Percentiles rank a stretch among this genome's conserved stretches.
Conservation (phyloP, 53 echinoderm and acorn worm species). For the Astropecten irregularis region DNA sequence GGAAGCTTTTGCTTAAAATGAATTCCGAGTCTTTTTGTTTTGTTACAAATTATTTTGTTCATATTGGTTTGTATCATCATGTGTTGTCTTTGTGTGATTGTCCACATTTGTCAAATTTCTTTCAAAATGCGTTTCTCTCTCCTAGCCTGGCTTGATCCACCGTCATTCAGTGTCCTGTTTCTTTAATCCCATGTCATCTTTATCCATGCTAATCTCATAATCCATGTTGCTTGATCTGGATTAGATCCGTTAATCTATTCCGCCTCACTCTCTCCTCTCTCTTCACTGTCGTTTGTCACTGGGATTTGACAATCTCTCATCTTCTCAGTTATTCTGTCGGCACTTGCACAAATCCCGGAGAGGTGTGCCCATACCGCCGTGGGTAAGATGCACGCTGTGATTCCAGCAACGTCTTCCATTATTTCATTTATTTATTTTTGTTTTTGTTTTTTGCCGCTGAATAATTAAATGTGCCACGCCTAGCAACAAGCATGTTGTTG, state of each 20-base stretch:
- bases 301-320: not conserved
- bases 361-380: conserved; percentile 56
- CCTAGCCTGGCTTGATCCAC: not conserved
- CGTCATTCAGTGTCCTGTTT: too few species aligned
- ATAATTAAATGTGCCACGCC: too few species aligned
- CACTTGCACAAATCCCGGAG: conserved; percentile 50
- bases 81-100: not conserved
- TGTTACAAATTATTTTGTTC: not conserved
- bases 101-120: not conserved
- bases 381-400: conserved; percentile 52
- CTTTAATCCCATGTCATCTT: too few species aligned
- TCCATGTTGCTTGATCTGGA: not conserved
- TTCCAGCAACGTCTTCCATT: too few species aligned
- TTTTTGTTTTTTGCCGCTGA: too few species aligned
- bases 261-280: conserved; percentile 2
- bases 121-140: not conserved
- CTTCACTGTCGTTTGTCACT: not conserved
- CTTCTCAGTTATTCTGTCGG: conserved; percentile 43
- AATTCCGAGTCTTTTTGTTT: not conserved
- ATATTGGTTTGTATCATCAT: not conserved
- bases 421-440: too few species aligned
- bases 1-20: not conserved
- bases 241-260: not conserved
- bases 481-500: too few species aligned
- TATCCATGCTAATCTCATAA: not conserved